Evolutionary conservation across 2,797 vertebrate genomes (phyloP), one percentile per base, ranked within the genome.

Genomic region (Oreochromis grahami): DNA sequence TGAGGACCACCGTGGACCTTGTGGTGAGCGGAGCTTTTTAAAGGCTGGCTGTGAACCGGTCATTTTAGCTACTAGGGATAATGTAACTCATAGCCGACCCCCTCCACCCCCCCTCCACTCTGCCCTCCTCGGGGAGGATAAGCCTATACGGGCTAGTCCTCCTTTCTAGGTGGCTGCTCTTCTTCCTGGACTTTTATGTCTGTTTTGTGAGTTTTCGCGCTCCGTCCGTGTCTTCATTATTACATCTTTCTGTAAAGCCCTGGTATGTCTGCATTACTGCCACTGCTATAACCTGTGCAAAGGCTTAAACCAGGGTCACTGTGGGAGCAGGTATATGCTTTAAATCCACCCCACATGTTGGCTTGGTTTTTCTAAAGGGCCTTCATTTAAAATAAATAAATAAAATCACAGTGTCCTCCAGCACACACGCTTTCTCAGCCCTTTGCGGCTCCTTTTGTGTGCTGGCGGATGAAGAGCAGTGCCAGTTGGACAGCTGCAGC

Each of bases 1-100:
- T 99, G 92, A 96, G 97, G 84, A 96, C 96, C 89, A 96, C 98
- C 56, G 96, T 96, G 91, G 96, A 95, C 86, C 93, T 96, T 9
- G 96, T 97, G 98, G 98, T 99, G 90, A 98, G 97, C 87, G 41
- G n/a, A 17, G 82, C 81, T 45, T 21, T 21, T 63, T 63, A 63
- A 21, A 43, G 3, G 55, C 77, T 65, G 84, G 55, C 32, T 32
- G 53, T 13, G 53, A 24, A 63, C 74, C 79, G 68, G 76, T 88
- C 89, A 80, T 92, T 85, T 84, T 82, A 84, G 80, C 82, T 38
- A 43, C 78, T 48, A 7, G 29, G 79, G 78, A 41, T 14, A 51
- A 76, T 17, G 63, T 50, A 76, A 72, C 68, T 48, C 68, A 29
- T 26, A 45, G 41, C 41, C 21, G 5, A 45, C 65, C 63, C 21